Base-by-base conservation (phyloP, 2,888 invertebrate genomes). In the Endomychus coccineus region DNA sequence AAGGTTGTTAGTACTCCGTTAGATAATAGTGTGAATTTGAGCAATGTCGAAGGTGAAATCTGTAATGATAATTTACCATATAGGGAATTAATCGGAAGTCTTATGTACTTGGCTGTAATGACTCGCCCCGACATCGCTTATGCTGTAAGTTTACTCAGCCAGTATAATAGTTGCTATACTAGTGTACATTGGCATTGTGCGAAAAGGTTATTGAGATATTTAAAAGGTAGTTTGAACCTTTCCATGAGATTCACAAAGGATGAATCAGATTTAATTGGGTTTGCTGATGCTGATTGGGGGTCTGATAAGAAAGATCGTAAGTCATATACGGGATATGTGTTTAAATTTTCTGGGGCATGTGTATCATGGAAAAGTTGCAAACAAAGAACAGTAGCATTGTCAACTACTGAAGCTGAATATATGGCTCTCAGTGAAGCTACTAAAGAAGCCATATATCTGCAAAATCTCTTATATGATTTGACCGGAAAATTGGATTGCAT, bases 321-420 rank as follows among this genome's bases (percentile, higher is more conserved):
- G 15, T 34, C 28, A n/a, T 39, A 22, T 16, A 34, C 39, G 3
- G 39, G 39, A 11, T 38, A 27, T 38, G 38, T 38, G 2, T 38
- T 38, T 17, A 33, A 32, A 27, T 23, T 34, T 16, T 12, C 27
- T 17, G 34, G 27, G 15, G 27, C 10, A 14, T 27, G 16, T 16
- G 13, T 34, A 16, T 34, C 34, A 15, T 34, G 34, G 16, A 28
- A 34, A 21, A 34, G 25, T 15, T 27, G 17, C 16, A 30, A 34
- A 34, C 50, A 51, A 25, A 31, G 23, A 16, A 45, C 42, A n/a
- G 46, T n/a, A n/a, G n/a, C n/a, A n/a, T n/a, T 51, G 24, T 24
- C 24, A 11, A 24, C 24, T 21, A 50, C 50, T 7, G 51, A 56
- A 39, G 52, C 54, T 2, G 50, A 55, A 38, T 54, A 51, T 33